Evolutionary conservation across 2,797 vertebrate species (phyloP), one percentile per base, ranked within the genome.

Genomic region (Cyprinella venusta): DNA sequence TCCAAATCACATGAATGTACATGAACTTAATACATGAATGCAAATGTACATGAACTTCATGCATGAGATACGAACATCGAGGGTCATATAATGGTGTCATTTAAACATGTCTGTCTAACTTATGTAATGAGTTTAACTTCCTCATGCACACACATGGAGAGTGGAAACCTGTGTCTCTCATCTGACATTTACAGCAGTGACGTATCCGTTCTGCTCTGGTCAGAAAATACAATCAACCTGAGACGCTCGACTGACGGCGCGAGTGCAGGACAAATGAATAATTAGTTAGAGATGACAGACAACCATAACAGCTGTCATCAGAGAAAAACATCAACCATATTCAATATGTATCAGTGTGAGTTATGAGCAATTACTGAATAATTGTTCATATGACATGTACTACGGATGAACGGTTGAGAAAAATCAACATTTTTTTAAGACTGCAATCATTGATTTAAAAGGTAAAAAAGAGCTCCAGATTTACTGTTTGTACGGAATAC

Each of bases 181-280:
- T 33, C 70, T 33, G 64, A 38, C 64, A 50, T 52, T 21, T 33
- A 8, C 45, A 72, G 70, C 45, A 72, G 45, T 30, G 70, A 72
- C 26, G 45, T 50, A 52, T 33, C 18, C 6, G 71, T 75, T 75
- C 50, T 75, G 72, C 72, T 56, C 18, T 12, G 33, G 18, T 36
- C 48, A 54, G 30, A 54, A 75, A 56, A 21, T 0, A 56, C 50
- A 54, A 75, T 56, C 71, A 54, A 8, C 40, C 38, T 6, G 19
- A 75, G 33, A 24, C 52, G 16, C 33, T 1, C 24, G 52, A 40
- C 33, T 75, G 52, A 24, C 4, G 21, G 26, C 6, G 61, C 61
- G 61, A 16, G 24, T 63, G 6, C 61, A 63, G 61, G 13, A 75
- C 72, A 59, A 40, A 75, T 33, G 0, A 74, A 7, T 48, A n/a